phyloP scores from a whole-genome alignment of 2,113 vertebrate species.

The Micromys minutus region DNA sequence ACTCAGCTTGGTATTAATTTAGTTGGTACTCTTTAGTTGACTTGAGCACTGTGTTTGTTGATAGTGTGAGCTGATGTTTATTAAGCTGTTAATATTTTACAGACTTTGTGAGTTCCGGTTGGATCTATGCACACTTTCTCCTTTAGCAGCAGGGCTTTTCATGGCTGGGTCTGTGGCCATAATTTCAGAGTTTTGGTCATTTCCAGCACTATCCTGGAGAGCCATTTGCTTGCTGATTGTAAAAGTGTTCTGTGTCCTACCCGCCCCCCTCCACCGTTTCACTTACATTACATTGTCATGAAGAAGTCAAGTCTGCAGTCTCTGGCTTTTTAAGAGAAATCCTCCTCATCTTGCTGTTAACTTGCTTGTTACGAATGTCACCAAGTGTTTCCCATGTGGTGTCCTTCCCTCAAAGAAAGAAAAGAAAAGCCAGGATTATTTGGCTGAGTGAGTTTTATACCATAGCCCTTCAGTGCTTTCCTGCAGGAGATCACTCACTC shows the following conservation, averaged over 20 bases:
- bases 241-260: not conserved
- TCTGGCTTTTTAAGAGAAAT: constrained; percentile 27
- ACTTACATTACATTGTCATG: not conserved
- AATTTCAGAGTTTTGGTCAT: constrained; percentile 25
- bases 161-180: constrained; percentile 63
- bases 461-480: not conserved
- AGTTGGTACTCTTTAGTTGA: constrained; percentile 68
- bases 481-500: not conserved
- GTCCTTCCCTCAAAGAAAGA: not conserved
- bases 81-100: constrained; percentile 89
- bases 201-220: constrained; percentile 13
- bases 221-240: constrained; percentile 62
- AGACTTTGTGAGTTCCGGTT: constrained; percentile 71
- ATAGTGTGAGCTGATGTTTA: constrained; percentile 83
- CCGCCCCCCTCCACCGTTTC: not conserved
- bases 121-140: constrained; percentile 21
- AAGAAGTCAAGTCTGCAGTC: not conserved
- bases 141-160: constrained; percentile 55
- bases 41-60: constrained; percentile 74
- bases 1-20: constrained; percentile 77
- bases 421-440: not conserved
- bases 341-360: not conserved
- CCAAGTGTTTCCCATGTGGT: not conserved
- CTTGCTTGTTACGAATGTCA: constrained; percentile 20
- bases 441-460: not conserved